Evolutionary conservation across 2,888 invertebrate species (phyloP).

Genomic region (Laspeyria flexula): DNA sequence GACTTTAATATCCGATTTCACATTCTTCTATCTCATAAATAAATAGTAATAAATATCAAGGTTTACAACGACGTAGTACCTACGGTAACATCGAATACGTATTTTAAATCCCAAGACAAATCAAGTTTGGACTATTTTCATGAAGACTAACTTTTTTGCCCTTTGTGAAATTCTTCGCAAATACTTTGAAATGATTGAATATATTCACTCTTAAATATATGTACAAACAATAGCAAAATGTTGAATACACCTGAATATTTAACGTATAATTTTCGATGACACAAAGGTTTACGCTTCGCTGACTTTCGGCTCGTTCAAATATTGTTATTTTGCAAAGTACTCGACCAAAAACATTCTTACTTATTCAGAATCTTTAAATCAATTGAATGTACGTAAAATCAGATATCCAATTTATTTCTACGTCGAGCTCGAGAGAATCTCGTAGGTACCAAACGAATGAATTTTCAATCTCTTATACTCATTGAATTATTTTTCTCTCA

Average conservation of each 20-base stretch:
- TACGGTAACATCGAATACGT: neutral
- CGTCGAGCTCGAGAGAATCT: conserved; percentile 10
- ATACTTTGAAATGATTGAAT: conserved; percentile 34
- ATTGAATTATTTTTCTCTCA: conserved; percentile 33
- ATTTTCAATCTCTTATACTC: conserved; percentile 29
- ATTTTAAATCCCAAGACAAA: conserved; percentile 6
- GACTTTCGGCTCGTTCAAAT: conserved; percentile 10
- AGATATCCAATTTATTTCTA: conserved; percentile 29
- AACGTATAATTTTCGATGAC: conserved; percentile 24
- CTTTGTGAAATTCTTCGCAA: conserved; percentile 34
- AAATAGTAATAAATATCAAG: neutral
- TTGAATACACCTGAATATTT: conserved; percentile 28
- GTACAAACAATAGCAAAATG: conserved; percentile 31
- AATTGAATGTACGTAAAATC: conserved; percentile 29
- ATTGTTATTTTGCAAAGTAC: conserved; percentile 5
- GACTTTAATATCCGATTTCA: neutral
- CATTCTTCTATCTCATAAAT: neutral
- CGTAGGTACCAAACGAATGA: conserved; percentile 23
- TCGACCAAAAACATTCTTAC: neutral
- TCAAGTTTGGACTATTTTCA: conserved; percentile 33
- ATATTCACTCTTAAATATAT: conserved; percentile 31
- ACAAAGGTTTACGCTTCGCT: conserved; percentile 29
- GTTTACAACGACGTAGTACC: neutral
- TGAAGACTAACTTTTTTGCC: conserved; percentile 28
- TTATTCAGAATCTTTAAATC: conserved; percentile 19